Conservation (phyloP, 2,888 invertebrate species). For the Epistrophe grossulariae region DNA sequence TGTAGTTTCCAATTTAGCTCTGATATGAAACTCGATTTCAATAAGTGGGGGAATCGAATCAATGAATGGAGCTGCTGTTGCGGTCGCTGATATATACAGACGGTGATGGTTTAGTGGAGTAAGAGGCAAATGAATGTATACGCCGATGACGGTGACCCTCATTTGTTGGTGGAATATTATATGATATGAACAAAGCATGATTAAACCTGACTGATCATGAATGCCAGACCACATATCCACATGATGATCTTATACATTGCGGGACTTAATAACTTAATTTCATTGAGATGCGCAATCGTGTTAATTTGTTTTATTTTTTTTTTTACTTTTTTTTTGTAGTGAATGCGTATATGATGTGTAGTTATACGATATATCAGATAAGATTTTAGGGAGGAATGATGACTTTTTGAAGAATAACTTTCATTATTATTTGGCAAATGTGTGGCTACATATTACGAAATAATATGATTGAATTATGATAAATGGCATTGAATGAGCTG, state of each 20-base stretch:
- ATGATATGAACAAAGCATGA: conserved; percentile 51
- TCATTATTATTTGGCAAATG: background rate
- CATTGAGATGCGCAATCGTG: conserved; percentile 53
- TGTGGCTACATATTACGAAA: background rate
- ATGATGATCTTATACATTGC: conserved; percentile 38
- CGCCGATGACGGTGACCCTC: conserved; percentile 39
- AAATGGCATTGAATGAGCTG: background rate
- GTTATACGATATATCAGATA: background rate
- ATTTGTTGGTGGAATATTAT: conserved; percentile 40
- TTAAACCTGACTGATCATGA: conserved; percentile 69
- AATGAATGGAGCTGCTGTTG: conserved; percentile 25
- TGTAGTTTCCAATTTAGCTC: conserved; percentile 36
- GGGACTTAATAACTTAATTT: conserved; percentile 42
- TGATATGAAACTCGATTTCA: conserved; percentile 31
- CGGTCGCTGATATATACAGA: background rate
- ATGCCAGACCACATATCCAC: background rate
- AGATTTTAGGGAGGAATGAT: conserved; percentile 13
- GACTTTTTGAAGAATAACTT: conserved; percentile 1
- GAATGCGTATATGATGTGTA: background rate
- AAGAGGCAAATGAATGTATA: background rate
- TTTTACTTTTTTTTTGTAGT: background rate
- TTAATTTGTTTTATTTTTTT: conserved; percentile 20
- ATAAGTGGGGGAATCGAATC: conserved; percentile 45
- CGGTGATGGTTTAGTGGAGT: background rate
- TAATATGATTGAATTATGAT: background rate